Evolutionary conservation across 2,888 invertebrate species (phyloP), one percentile per base, ranked within the genome.

Genomic region (Caenorhabditis afra): DNA sequence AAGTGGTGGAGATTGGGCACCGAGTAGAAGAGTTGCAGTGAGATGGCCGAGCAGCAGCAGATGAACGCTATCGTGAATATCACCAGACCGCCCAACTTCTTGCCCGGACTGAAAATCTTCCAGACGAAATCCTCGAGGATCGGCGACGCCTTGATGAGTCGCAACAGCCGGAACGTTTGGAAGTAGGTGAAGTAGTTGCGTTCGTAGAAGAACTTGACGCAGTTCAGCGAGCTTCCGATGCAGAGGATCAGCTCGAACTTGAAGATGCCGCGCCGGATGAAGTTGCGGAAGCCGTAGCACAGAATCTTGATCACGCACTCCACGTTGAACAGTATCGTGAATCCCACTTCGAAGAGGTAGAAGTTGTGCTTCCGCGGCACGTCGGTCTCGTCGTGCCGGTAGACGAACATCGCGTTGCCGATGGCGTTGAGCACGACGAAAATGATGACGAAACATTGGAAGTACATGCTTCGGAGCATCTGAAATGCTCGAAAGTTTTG

Each of bases 21-120:
- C 89, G 95, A 97, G 91, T 98, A 99, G 91, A 99, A 99, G 47
- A 99, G 92, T 91, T 99, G 99, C 94, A 99, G 96, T 50, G 97
- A 98, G 89, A 99, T 97, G 82, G 96, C 96, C 3, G 98, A 98
- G 67, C 98, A 97, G 87, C 99, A 97, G 71, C 99, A 96, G 59
- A 99, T 93, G 91, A 99, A 94, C 91, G 97, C 98, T 95, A 99
- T 97, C 55, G 99, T 99, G 91, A 99, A 99, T 88, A 99, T 95
- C 62, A 99, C 97, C 16, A 99, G 93, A 86, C 97, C 97, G 35
- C 99, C 99, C 16, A 99, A 92, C 91, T 99, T 99, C 91, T 97
- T 98, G 3, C 97, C 97, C 2, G 93, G 93, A 23, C 92, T 92
- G 90, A 93, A 93, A 53, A 93, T 93, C 92, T 93, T 93, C 88